A percentile compares a stretch with the other conserved stretches of the same genome.
These are phyloP conservation scores for Lophura nycthemera DNA, from an alignment of 2,113 vertebrate genomes.

Conservation along the genomic window DNA sequence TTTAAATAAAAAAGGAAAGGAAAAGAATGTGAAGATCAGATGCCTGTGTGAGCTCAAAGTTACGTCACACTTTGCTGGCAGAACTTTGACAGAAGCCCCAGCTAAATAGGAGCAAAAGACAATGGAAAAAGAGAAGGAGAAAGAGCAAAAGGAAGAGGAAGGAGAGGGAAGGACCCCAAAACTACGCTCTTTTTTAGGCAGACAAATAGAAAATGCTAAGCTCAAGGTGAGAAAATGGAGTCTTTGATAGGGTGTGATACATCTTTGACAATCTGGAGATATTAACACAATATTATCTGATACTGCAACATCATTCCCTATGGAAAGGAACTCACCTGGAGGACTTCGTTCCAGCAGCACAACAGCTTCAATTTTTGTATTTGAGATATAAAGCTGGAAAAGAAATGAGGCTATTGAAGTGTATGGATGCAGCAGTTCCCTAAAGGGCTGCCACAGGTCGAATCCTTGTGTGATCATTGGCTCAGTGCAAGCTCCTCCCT, in stretches of 20 bases:
- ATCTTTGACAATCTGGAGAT: not conserved
- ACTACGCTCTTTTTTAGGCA: not conserved
- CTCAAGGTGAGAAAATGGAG: not conserved
- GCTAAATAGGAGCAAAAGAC: not conserved
- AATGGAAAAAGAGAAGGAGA: not conserved
- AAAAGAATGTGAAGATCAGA: conserved; percentile 22
- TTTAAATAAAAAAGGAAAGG: not conserved
- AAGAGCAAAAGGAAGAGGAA: not conserved
- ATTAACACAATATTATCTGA: not conserved
- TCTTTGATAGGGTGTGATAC: not conserved
- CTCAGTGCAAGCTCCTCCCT: not conserved
- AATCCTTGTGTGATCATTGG: not conserved
- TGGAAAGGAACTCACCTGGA: not conserved
- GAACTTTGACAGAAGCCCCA: conserved; percentile 1
- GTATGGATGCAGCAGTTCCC: not conserved
- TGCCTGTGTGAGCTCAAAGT: conserved; percentile 37
- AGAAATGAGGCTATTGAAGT: not conserved
- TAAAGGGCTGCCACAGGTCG: not conserved
- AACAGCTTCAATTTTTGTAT: not conserved
- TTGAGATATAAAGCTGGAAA: not conserved
- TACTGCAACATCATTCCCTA: not conserved
- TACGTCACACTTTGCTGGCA: conserved; percentile 31
- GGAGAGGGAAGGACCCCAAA: not conserved
- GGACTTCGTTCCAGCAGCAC: not conserved
- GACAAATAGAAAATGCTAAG: not conserved